These are phyloP conservation scores for Myodes glareolus DNA, from an alignment of 2,113 vertebrate species.

Conservation along the genomic window DNA sequence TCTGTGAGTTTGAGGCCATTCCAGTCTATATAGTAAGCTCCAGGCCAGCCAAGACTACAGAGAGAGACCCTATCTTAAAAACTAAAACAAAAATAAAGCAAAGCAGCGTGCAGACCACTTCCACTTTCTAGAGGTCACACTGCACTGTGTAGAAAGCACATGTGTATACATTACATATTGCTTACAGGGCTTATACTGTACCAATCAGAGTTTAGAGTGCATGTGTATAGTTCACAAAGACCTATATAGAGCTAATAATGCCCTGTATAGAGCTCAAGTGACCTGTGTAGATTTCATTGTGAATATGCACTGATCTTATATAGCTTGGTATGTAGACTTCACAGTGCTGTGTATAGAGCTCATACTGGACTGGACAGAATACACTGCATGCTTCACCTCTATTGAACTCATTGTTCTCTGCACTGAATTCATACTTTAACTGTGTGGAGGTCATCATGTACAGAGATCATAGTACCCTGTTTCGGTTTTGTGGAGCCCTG, in stretches of 20 bases:
- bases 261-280: background rate
- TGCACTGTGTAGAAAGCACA: background rate
- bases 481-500: background rate
- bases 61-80: too few species aligned
- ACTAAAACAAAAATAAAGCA: too few species aligned
- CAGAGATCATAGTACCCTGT: too few species aligned
- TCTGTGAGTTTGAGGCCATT: too few species aligned
- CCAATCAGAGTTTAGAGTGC: too few species aligned
- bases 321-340: background rate
- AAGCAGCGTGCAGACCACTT: too few species aligned
- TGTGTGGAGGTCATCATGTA: background rate
- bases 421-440: background rate
- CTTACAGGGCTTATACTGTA: background rate
- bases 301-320: background rate
- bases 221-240: too few species aligned
- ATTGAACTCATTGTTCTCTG: background rate
- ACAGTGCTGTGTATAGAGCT: background rate
- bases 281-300: background rate
- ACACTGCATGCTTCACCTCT: background rate
- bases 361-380: background rate
- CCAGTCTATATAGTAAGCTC: too few species aligned
- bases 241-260: background rate
- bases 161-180: background rate
- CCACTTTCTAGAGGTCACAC: background rate
- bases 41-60: too few species aligned